Evolutionary conservation across 2,888 invertebrate species (phyloP).

Genomic region (Hypsopygia costalis): DNA sequence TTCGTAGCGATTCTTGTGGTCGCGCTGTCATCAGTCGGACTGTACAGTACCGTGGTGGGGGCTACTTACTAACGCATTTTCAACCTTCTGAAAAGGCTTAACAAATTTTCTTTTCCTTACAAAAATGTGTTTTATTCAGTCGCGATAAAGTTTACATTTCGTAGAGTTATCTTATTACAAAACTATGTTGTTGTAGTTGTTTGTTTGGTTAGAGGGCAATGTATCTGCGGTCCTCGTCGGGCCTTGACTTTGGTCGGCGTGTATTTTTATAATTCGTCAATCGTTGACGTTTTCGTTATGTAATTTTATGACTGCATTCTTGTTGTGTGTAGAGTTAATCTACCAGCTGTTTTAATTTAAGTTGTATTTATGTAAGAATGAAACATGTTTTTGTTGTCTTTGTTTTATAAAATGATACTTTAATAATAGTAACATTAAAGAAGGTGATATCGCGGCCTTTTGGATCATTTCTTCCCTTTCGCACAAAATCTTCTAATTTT

Average conservation of each 20-base stretch:
- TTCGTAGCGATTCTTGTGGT: conserved; percentile 74
- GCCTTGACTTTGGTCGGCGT: conserved; percentile 55
- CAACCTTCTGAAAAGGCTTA: conserved; percentile 30
- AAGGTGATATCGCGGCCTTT: too few relatives aligned
- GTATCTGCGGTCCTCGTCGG: conserved; percentile 34
- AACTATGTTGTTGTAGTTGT: conserved; percentile 26
- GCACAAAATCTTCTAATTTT: too few relatives aligned
- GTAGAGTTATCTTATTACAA: conserved; percentile 12
- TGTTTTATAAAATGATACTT: too few relatives aligned
- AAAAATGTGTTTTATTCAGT: conserved; percentile 42
- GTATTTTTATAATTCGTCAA: conserved; percentile 55
- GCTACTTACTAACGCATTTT: conserved; percentile 32
- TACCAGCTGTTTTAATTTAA: neutral
- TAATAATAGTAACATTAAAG: too few relatives aligned
- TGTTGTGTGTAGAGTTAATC: neutral
- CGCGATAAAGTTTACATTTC: conserved; percentile 34
- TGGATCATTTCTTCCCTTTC: too few relatives aligned
- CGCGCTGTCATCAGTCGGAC: conserved; percentile 64
- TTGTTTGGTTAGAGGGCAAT: conserved; percentile 28
- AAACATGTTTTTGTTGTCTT: too few relatives aligned
- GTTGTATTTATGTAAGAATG: neutral
- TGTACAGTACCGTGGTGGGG: conserved; percentile 39
- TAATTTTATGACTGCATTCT: conserved; percentile 1
- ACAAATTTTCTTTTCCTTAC: conserved; percentile 22
- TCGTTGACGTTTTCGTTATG: conserved; percentile 26